Base-by-base conservation (phyloP, 2,113 vertebrate species). In the Vimba vimba region DNA sequence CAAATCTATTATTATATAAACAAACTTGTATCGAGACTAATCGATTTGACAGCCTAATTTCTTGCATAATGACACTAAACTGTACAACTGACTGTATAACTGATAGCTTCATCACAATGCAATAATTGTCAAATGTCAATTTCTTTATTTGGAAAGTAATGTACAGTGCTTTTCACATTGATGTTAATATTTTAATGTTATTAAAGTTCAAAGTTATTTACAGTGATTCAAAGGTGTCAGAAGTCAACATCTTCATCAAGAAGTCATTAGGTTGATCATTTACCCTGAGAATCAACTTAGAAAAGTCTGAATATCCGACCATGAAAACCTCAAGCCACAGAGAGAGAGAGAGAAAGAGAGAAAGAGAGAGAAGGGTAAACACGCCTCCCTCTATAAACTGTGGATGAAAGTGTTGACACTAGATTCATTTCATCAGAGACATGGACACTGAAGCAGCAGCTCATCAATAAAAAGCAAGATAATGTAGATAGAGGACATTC, bases 301-400 rank as follows among this genome's bases (percentile, higher is more conserved):
- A 78, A 76, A 50, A 47, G 43, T 39, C 39, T 39, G 39, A 6
- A 43, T 43, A 43, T 43, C 7, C 8, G 1, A 43, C 39, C 39
- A 43, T 50, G 12, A 15, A 50, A 50, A 50, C 13, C 12, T 50
- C 1, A 1, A 50, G 47, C 12, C 39, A 9, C 39, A 30, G 27
- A 66, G 13, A 66, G 30, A 9, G 27, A 68, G 64, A 19, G 66
- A 21, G 30, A 68, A 13, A 66, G 6, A 75, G 73, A 50, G 6
- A 8, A 6, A 75, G 45, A 19, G 47, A 21, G 74, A 23, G 45
- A 27, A 30, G 25, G 3, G n/a, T 17, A 64, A 45, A 80, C 43
- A 45, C 62, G 27, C 80, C 64, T 50, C 62, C 79, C 45, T 82
- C 43, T 82, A 68, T 68, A 82, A 68, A 68, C 80, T 52, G 59